A percentile compares a stretch with the other conserved stretches of the same genome.
These are phyloP conservation scores for Ectobius pallidus DNA, from an alignment of 2,888 invertebrate genomes.

Conservation along the genomic window DNA sequence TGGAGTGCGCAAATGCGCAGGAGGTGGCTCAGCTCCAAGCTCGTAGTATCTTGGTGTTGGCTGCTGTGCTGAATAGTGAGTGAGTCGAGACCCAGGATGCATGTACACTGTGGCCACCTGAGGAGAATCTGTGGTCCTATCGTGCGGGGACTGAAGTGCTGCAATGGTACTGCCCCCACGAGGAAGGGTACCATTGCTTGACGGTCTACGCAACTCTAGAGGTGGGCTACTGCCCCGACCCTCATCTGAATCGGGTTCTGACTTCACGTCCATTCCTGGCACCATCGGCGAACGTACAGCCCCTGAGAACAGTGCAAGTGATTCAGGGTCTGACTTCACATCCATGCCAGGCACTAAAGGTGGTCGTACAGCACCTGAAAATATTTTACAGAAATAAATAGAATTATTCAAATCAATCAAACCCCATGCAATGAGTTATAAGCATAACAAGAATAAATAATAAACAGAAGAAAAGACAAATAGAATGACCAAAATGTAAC, in stretches of 20 bases:
- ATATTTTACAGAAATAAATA: too few relatives aligned
- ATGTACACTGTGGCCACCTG: conserved; percentile 72
- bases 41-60: conserved; percentile 60
- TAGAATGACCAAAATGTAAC: too few relatives aligned
- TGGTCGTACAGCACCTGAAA: conserved; percentile 43
- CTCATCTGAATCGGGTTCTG: conserved; percentile 48
- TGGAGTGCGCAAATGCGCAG: conserved; percentile 58
- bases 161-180: conserved; percentile 46
- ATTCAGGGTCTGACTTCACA: conserved; percentile 48
- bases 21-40: conserved; percentile 60
- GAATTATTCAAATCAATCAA: too few relatives aligned
- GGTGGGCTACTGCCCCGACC: conserved; percentile 67
- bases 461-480: too few relatives aligned
- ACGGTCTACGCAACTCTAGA: conserved; percentile 69
- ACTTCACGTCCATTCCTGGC: conserved; percentile 42
- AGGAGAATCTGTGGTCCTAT: conserved; percentile 71
- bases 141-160: conserved; percentile 60
- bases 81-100: conserved; percentile 58
- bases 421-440: too few relatives aligned
- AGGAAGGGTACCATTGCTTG: conserved; percentile 53
- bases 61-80: conserved; percentile 52
- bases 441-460: too few relatives aligned
- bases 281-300: conserved; percentile 42
- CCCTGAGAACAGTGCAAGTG: conserved; percentile 40
- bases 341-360: conserved; percentile 42